phyloP scores from a whole-genome alignment of 2,113 vertebrate species.

The Ivindomyrus marchei region DNA sequence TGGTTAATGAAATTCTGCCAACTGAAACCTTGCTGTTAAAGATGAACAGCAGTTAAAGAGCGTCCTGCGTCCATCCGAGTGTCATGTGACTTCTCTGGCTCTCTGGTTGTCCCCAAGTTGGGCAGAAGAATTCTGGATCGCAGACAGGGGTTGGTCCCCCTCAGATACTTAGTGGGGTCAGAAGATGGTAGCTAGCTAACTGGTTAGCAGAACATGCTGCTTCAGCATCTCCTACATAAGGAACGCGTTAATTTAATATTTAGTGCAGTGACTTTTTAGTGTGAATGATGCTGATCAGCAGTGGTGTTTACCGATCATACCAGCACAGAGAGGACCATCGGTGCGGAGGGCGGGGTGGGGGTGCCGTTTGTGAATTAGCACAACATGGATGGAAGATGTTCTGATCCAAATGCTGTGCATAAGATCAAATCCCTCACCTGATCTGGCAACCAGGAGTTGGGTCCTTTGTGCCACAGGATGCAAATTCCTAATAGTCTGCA shows the following conservation, averaged over 20 bases:
- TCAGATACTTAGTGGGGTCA: background rate
- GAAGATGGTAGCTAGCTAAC: background rate
- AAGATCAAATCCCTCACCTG: background rate
- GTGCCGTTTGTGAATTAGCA: background rate
- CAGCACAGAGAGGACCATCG: background rate
- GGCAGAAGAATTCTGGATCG: background rate
- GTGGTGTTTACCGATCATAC: background rate
- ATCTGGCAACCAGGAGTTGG: background rate
- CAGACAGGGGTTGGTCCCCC: background rate
- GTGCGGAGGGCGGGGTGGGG: background rate
- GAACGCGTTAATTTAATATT: background rate
- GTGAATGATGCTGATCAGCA: background rate
- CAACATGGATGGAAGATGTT: background rate
- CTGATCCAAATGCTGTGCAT: background rate
- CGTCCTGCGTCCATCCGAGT: background rate
- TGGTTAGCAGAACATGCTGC: background rate
- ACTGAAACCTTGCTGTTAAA: background rate
- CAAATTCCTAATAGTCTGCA: conserved; percentile 25
- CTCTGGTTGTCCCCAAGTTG: background rate
- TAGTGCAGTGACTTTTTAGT: background rate
- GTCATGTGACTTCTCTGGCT: background rate
- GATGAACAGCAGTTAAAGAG: background rate
- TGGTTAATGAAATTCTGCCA: background rate
- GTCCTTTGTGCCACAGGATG: background rate
- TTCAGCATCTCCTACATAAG: background rate